phyloP scores from a whole-genome alignment of 2,888 invertebrate genomes.

The Hemaris fuciformis region DNA sequence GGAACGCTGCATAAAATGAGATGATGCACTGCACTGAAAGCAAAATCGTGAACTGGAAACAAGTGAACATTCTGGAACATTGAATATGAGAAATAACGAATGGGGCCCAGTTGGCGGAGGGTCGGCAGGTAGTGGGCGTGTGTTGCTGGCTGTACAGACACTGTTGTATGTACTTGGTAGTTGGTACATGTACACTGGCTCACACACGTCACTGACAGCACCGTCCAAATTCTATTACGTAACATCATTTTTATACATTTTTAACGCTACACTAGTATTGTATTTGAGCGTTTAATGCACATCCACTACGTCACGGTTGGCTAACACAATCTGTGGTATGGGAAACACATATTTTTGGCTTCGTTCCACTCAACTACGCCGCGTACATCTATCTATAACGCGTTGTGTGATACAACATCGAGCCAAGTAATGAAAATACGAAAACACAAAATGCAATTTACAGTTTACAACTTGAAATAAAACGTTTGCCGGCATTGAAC shows the following conservation, averaged over 20 bases:
- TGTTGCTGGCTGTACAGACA: neutral
- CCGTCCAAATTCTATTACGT: conserved; percentile 1
- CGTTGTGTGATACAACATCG: conserved; percentile 3
- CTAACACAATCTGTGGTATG: conserved; percentile 12
- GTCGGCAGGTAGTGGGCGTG: neutral
- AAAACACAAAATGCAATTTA: conserved; percentile 32
- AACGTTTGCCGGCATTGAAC: conserved; percentile 27
- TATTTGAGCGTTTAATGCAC: neutral
- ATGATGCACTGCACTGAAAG: conserved; percentile 50
- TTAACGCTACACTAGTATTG: neutral
- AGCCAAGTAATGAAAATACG: conserved; percentile 18
- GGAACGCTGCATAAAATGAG: conserved; percentile 52
- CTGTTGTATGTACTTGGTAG: neutral
- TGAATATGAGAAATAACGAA: conserved; percentile 55
- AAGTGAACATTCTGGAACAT: conserved; percentile 56
- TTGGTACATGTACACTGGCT: neutral
- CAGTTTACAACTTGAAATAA: conserved; percentile 34
- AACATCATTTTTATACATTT: neutral
- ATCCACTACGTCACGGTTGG: neutral
- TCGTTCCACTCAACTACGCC: conserved; percentile 10
- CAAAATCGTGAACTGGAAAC: conserved; percentile 55
- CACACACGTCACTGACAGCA: neutral
- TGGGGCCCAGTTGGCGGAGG: conserved; percentile 31
- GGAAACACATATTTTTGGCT: conserved; percentile 13
- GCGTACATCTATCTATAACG: neutral